phyloP scores from a whole-genome alignment of 2,113 vertebrate species.

The Trematomus loennbergii region DNA sequence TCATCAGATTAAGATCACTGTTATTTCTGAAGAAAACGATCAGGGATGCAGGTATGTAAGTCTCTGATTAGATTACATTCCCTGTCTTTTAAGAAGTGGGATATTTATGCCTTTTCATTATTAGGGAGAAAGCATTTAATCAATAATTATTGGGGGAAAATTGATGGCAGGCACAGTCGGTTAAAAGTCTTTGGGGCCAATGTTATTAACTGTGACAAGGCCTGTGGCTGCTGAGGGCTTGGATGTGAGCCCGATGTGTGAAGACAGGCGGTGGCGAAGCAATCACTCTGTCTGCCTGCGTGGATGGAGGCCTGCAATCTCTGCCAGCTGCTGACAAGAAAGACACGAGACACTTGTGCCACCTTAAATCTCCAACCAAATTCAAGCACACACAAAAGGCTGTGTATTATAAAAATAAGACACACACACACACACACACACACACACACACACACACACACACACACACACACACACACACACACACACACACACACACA shows the following conservation, averaged over 20 bases:
- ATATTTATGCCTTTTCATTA: slow-evolving; percentile 81
- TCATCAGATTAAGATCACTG: slow-evolving; percentile 70
- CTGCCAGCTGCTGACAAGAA: slow-evolving; percentile 51
- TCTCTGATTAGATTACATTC: slow-evolving; percentile 82
- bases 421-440: slow-evolving; percentile 26
- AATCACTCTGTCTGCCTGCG: slow-evolving; percentile 54
- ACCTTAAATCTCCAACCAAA: slow-evolving; percentile 44
- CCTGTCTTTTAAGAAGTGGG: slow-evolving; percentile 74
- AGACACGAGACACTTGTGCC: slow-evolving; percentile 32
- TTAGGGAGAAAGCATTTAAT: slow-evolving; percentile 82
- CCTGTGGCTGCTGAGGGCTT: slow-evolving; percentile 51
- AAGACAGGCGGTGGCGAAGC: slow-evolving; percentile 37
- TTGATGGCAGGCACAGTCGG: slow-evolving; percentile 64
- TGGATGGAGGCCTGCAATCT: slow-evolving; percentile 50
- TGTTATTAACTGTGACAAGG: slow-evolving; percentile 67
- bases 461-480: slow-evolving; percentile 26
- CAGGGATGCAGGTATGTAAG: slow-evolving; percentile 67
- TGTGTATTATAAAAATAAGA: slow-evolving; percentile 22
- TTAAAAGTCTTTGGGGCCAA: slow-evolving; percentile 67
- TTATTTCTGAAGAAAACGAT: slow-evolving; percentile 64
- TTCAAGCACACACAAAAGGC: slow-evolving; percentile 6
- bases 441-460: slow-evolving; percentile 2
- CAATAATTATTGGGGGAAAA: slow-evolving; percentile 79
- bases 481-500: slow-evolving; percentile 20
- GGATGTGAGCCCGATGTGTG: slow-evolving; percentile 23